These are phyloP conservation scores for Phlogophora meticulosa DNA, from an alignment of 2,888 invertebrate species.

Conservation along the genomic window DNA sequence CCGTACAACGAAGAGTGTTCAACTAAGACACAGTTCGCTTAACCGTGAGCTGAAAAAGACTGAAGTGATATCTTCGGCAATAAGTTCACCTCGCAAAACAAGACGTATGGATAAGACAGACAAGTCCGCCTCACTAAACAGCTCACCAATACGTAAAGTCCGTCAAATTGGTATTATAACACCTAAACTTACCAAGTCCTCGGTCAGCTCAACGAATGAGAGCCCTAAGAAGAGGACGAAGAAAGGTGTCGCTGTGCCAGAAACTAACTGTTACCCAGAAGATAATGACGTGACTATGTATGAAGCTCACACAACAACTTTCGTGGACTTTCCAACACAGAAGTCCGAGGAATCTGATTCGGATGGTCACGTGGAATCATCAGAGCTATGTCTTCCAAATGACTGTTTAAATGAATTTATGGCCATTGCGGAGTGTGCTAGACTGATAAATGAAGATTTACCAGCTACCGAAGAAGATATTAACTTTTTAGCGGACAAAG, in stretches of 20 bases:
- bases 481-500: slow-evolving; percentile 85
- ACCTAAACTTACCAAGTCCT: slow-evolving; percentile 74
- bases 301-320: slow-evolving; percentile 87
- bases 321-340: slow-evolving; percentile 79
- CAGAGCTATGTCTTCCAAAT: slow-evolving; percentile 85
- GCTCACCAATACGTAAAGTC: slow-evolving; percentile 88
- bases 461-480: slow-evolving; percentile 84
- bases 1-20: slow-evolving; percentile 81
- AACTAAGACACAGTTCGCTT: slow-evolving; percentile 85
- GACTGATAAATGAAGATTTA: slow-evolving; percentile 77
- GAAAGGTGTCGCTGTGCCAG: slow-evolving; percentile 77
- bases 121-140: slow-evolving; percentile 86
- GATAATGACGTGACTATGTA: slow-evolving; percentile 89
- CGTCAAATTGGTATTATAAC: slow-evolving; percentile 83
- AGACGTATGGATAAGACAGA: slow-evolving; percentile 87
- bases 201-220: slow-evolving; percentile 83
- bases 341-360: slow-evolving; percentile 88
- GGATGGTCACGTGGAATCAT: slow-evolving; percentile 83
- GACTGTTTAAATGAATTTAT: slow-evolving; percentile 88
- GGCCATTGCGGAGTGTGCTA: slow-evolving; percentile 83
- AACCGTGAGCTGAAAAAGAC: slow-evolving; percentile 83
- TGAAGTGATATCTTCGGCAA: slow-evolving; percentile 80
- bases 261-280: slow-evolving; percentile 75
- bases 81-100: slow-evolving; percentile 87
- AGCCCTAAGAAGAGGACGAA: slow-evolving; percentile 85